Evolutionary conservation across 2,797 vertebrate species (phyloP).

Genomic region (Phataginus tetradactyla): DNA sequence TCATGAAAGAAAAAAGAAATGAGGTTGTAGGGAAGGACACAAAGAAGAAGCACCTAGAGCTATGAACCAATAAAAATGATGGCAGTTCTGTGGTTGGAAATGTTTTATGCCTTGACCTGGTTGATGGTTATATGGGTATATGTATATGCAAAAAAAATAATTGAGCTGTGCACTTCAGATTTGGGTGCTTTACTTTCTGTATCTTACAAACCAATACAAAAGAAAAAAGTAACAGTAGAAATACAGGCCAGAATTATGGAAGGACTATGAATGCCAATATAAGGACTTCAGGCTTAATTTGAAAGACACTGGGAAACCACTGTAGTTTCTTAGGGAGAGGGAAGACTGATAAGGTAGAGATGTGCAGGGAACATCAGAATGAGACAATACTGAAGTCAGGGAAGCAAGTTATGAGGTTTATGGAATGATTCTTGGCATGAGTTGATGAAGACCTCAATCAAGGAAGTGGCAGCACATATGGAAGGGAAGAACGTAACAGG

Average conservation of each 20-base stretch:
- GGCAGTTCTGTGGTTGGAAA: background rate
- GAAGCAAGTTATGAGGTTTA: conserved; percentile 16
- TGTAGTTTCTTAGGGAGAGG: background rate
- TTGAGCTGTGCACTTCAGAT: conserved; percentile 22
- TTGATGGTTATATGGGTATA: background rate
- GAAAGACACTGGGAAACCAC: background rate
- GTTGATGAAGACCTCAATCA: background rate
- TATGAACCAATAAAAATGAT: conserved; percentile 19
- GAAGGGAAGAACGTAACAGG: conserved; percentile 23
- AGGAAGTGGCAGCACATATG: background rate
- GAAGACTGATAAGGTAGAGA: background rate
- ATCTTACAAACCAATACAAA: background rate
- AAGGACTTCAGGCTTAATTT: background rate
- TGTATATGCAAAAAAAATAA: background rate
- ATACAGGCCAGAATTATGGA: background rate
- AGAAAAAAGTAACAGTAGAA: conserved; percentile 20
- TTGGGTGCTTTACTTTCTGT: conserved; percentile 29
- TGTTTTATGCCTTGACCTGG: background rate
- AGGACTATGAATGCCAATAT: background rate
- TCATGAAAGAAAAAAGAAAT: conserved; percentile 48
- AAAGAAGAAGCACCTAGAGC: conserved; percentile 1
- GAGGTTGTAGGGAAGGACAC: background rate
- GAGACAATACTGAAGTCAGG: background rate
- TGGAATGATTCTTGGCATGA: background rate
- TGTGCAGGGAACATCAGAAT: background rate